Base-by-base conservation (phyloP, 35 echinoderm and acorn worm species). In the Apostichopus parvimensis region DNA sequence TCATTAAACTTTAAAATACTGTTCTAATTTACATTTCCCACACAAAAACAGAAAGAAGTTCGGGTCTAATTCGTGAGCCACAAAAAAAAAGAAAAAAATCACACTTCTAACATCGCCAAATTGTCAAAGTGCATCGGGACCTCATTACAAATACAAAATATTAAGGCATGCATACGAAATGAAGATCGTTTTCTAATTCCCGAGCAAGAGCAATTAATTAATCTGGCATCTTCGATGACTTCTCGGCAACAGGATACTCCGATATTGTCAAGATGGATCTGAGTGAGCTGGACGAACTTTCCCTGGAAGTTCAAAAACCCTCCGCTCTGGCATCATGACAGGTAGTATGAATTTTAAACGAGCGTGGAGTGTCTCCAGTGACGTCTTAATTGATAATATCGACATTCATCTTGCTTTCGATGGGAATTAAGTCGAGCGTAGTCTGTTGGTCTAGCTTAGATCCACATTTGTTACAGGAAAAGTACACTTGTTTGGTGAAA, bases 371-470 rank as follows among this genome's bases (percentile, higher is more conserved):
- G 54, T 56, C 52, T 59, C 57, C 21, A 24, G 55, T 84, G 81
- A 84, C 81, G 57, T 84, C 81, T 84, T 84, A 84, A 84, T 84
- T 84, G 81, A 84, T 84, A 84, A 58, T 84, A 84, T 84, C 81
- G 81, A 59, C 81, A 84, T 84, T 84, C 81, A 84, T 84, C 81
- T 84, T 22, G 56, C 23, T 84, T 59, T 84, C 20, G 81, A 84
- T 84, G 81, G 81, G 81, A 55, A 84, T 84, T 84, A 84, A 84
- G 81, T 84, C 81, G 18, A 59, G 81, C 81, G 22, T 22, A 84
- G 81, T 58, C 81, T 84, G 81, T 84, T 84, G 57, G 81, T 84
- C 81, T 84, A 84, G 24, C 8, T 55, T 58, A 84, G 54, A 84
- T 84, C 81, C 81, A 84, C 81, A 84, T 58, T 84, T 84, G 11